A percentile compares a stretch with the other conserved stretches of the same genome.
Evolutionary conservation across 1,140 invertebrate species (phyloP).

Genomic region (Pissodes strobi): DNA sequence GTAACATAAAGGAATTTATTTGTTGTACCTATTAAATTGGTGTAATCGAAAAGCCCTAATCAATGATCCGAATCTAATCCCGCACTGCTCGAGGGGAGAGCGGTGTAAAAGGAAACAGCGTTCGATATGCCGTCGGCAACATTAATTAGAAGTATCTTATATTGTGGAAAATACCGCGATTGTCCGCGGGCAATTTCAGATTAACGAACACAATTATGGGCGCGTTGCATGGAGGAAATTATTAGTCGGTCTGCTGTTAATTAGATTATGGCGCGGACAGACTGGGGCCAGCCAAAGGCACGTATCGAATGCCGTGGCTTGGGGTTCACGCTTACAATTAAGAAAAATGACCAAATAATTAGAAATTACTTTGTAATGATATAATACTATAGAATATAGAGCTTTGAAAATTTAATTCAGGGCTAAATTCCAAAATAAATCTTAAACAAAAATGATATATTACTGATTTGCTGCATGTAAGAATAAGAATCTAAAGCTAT

Average conservation of each 20-base stretch:
- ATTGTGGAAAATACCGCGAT: slow-evolving; percentile 53
- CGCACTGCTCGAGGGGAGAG: slow-evolving; percentile 6
- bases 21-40: too few relatives aligned
- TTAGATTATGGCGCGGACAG: slow-evolving; percentile 54
- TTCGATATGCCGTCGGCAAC: slow-evolving; percentile 39
- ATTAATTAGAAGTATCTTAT: slow-evolving; percentile 58
- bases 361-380: too few relatives aligned
- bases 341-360: too few relatives aligned
- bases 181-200: slow-evolving; percentile 55
- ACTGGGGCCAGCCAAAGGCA: not conserved
- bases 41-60: too few relatives aligned
- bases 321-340: too few relatives aligned
- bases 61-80: not conserved
- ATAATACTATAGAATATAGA: too few relatives aligned
- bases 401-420: too few relatives aligned
- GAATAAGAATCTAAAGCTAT: too few relatives aligned
- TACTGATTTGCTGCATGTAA: too few relatives aligned
- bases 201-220: slow-evolving; percentile 60
- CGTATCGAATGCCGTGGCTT: slow-evolving; percentile 52
- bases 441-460: too few relatives aligned
- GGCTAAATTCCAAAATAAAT: too few relatives aligned
- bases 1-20: too few relatives aligned
- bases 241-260: slow-evolving; percentile 57
- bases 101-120: slow-evolving; percentile 7
- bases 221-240: slow-evolving; percentile 58